Percentiles rank a stretch among this genome's conserved stretches.
Evolutionary conservation across 2,797 vertebrate genomes (phyloP).

Genomic region (Enteromius afrohamiltoni): DNA sequence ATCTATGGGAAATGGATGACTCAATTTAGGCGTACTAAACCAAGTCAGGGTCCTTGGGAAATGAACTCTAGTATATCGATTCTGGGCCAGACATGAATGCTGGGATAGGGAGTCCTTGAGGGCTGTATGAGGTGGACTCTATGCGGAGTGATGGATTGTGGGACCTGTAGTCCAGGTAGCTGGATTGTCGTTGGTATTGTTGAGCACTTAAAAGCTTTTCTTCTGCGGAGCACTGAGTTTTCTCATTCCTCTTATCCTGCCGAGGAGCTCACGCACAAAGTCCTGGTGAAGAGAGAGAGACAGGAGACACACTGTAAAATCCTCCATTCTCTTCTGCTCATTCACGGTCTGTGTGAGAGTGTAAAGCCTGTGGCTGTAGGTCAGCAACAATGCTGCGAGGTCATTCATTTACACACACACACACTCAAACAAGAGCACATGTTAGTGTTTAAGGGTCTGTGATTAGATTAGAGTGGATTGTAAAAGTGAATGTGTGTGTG

Average conservation of each 20-base stretch:
- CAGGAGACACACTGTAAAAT: background rate
- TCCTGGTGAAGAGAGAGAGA: conserved; percentile 72
- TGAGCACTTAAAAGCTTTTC: conserved; percentile 89
- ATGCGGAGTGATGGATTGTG: conserved; percentile 44
- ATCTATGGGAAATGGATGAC: background rate
- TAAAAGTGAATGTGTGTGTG: background rate
- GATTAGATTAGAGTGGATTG: conserved; percentile 3
- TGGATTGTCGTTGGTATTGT: conserved; percentile 49
- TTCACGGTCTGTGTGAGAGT: conserved; percentile 9
- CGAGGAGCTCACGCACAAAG: conserved; percentile 93
- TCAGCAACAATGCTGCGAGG: conserved; percentile 1
- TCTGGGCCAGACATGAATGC: conserved; percentile 31
- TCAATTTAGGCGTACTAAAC: background rate
- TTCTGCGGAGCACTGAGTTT: conserved; percentile 94
- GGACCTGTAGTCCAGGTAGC: conserved; percentile 51
- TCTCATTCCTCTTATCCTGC: conserved; percentile 96
- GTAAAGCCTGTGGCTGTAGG: conserved; percentile 3
- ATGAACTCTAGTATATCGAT: conserved; percentile 43
- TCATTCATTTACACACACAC: background rate
- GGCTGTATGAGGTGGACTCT: background rate
- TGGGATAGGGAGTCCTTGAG: conserved; percentile 12
- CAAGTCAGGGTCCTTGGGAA: background rate
- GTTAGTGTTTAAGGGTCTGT: background rate
- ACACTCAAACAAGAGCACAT: background rate
- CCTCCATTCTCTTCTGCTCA: background rate